A percentile compares a stretch with the other conserved stretches of the same genome.
phyloP scores from a whole-genome alignment of 2,888 invertebrate genomes.

The Nesidiocoris tenuis region DNA sequence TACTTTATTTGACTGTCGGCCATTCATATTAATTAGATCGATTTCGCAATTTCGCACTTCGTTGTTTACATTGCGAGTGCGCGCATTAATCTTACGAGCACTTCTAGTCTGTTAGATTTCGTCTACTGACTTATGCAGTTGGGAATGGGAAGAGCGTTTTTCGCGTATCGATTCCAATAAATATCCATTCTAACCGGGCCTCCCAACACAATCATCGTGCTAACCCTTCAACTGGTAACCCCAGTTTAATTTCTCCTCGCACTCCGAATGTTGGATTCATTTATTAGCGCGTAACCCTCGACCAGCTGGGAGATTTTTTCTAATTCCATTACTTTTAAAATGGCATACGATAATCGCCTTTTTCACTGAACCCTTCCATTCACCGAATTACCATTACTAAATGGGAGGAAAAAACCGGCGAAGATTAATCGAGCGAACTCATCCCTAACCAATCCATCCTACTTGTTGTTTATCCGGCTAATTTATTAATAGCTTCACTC shows the following conservation, averaged over 20 bases:
- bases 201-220: too few species aligned
- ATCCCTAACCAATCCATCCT: neutral
- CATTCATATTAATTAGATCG: neutral
- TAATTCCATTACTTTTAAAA: slow-evolving; percentile 37
- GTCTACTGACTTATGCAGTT: neutral
- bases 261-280: neutral
- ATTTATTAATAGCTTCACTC: neutral
- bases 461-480: slow-evolving; percentile 4
- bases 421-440: slow-evolving; percentile 11
- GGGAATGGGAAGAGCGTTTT: neutral
- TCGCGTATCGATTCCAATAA: neutral
- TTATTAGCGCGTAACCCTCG: neutral
- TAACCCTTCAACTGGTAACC: neutral
- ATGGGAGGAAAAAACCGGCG: slow-evolving; percentile 1
- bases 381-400: slow-evolving; percentile 28
- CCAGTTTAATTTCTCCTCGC: neutral
- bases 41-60: neutral
- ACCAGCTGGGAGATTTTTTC: neutral
- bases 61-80: neutral
- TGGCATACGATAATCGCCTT: slow-evolving; percentile 34
- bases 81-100: neutral
- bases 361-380: slow-evolving; percentile 27
- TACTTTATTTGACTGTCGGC: neutral
- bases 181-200: neutral
- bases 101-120: neutral